Evolutionary conservation across 2,113 vertebrate species (phyloP), one percentile per base, ranked within the genome.

Genomic region (Oreochromis niloticus): DNA sequence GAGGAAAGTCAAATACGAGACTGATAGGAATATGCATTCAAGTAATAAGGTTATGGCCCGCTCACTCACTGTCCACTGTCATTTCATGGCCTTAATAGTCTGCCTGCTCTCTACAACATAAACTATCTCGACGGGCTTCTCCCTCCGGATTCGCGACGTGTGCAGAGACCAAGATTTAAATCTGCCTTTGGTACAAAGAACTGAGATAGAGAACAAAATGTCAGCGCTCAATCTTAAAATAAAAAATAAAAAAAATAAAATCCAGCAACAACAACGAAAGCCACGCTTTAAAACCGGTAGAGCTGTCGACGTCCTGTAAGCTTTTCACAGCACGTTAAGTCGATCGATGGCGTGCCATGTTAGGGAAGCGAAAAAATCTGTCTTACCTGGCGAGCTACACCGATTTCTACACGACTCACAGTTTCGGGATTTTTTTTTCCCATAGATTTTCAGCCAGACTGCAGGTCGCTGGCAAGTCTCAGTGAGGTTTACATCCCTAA

Each of bases 331-430:
- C 88, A 92, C 80, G 89, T 85, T 78, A 88, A 89, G 71, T 84
- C 83, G 88, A 79, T 88, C 88, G 78, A 92, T 83, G 91, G 87
- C 83, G 91, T 90, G 84, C 78, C 88, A 88, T 82, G 82, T 92
- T 88, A 50, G 63, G 63, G 75, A 86, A 71, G 87, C 81, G 55
- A 81, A 89, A 81, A 89, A 91, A 90, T 84, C 88, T 48, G 57
- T 88, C 91, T 93, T 94, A 96, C 94, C 94, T 96, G 94, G 83
- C 56, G 83, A 92, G 89, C 91, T 63, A 87, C 84, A 87, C 66
- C 81, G 80, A 92, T 90, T 88, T 87, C 90, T 78, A 86, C 85
- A 89, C 84, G 91, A 87, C 82, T 91, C 90, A 85, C 89, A 85
- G 78, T 92, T 90, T 86, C 63, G 52, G 84, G 66, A 17, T 84